phyloP scores from a whole-genome alignment of 37 sponge, comb jelly and placozoan genomes.

The Cladorhizidae sp. region DNA sequence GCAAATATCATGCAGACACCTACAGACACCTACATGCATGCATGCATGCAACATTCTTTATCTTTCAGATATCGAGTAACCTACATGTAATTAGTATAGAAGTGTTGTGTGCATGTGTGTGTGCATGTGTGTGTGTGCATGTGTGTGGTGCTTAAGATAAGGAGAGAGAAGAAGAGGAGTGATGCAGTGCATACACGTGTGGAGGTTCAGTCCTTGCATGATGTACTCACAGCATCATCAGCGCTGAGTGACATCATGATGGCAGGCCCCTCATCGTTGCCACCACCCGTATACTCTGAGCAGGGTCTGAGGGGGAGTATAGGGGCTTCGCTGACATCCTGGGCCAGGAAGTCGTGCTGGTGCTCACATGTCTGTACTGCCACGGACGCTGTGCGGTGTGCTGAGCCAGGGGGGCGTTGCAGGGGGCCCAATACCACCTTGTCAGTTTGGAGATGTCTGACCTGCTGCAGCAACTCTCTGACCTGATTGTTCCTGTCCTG shows the following conservation, averaged over 20 bases:
- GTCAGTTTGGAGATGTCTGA: slow-evolving; percentile 12
- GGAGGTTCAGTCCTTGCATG: no score
- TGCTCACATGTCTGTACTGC: slow-evolving; percentile 6
- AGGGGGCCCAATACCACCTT: not conserved
- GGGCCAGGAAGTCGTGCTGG: not conserved
- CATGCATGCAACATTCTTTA: no score
- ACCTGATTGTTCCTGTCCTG: slow-evolving; percentile 14
- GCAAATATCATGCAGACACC: no score
- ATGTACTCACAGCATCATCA: slow-evolving; percentile 25
- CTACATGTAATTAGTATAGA: no score
- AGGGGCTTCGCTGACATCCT: slow-evolving; percentile 2
- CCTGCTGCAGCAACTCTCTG: not conserved
- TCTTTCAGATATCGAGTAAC: no score
- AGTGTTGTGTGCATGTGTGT: no score
- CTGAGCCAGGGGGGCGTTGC: slow-evolving; percentile 4
- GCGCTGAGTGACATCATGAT: slow-evolving; percentile 24
- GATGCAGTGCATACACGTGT: no score
- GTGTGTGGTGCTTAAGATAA: no score
- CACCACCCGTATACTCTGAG: not conserved
- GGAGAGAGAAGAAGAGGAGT: no score
- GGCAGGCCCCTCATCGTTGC: not conserved
- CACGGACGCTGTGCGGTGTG: not conserved
- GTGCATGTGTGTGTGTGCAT: no score
- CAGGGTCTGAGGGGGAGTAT: slow-evolving; percentile 7
- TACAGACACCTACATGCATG: no score